A percentile compares a stretch with the other conserved stretches of the same genome.
phyloP scores from a whole-genome alignment of 2,797 vertebrate genomes.

The Aythya fuligula region DNA sequence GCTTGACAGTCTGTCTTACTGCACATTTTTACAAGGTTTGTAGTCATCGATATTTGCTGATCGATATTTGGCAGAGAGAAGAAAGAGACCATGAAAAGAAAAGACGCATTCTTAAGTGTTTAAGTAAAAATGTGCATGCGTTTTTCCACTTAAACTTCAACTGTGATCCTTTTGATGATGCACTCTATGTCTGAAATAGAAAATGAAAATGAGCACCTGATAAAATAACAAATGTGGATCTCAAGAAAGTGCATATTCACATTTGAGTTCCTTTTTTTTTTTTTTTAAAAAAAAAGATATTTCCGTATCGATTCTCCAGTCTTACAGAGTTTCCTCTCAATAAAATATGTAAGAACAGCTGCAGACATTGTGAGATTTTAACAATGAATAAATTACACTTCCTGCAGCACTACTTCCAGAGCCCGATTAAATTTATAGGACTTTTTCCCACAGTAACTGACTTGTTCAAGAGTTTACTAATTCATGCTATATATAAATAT shows the following conservation, averaged over 20 bases:
- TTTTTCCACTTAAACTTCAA: conserved; percentile 50
- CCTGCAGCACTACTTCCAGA: background rate
- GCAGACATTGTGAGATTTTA: conserved; percentile 41
- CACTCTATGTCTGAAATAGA: background rate
- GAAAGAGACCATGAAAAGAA: conserved; percentile 2
- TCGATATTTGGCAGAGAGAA: conserved; percentile 2
- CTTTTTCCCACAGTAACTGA: conserved; percentile 51
- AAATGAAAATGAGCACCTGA: conserved; percentile 13
- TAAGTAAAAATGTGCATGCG: background rate
- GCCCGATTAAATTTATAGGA: conserved; percentile 47
- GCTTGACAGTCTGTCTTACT: background rate
- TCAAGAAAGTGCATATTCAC: background rate
- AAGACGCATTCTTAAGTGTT: conserved; percentile 32
- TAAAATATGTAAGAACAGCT: conserved; percentile 53
- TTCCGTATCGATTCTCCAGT: background rate
- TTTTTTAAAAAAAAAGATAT: background rate
- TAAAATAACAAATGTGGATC: conserved; percentile 1
- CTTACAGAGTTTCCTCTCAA: background rate
- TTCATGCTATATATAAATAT: background rate
- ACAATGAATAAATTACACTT: conserved; percentile 56
- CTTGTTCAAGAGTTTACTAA: conserved; percentile 53
- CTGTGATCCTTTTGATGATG: background rate
- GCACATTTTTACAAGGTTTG: background rate
- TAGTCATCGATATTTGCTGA: background rate
- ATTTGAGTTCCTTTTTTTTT: background rate